Evolutionary conservation across 2,113 vertebrate genomes (phyloP).

Genomic region (Haplochromis burtoni): DNA sequence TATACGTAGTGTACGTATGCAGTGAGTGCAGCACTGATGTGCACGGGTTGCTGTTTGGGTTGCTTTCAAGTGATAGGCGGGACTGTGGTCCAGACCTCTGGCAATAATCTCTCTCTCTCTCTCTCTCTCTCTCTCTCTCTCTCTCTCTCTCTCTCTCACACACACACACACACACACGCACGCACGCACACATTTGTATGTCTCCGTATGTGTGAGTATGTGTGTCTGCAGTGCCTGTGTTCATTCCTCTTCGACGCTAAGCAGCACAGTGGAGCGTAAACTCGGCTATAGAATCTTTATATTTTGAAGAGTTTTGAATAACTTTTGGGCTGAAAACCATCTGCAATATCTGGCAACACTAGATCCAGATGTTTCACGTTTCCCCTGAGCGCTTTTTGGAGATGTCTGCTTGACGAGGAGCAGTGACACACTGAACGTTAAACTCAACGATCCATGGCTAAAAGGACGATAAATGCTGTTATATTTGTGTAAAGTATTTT

Average conservation of each 20-base stretch:
- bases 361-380: constrained; percentile 70
- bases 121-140: neutral
- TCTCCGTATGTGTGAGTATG: neutral
- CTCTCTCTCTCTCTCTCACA: neutral
- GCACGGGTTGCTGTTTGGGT: neutral
- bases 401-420: neutral
- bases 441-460: neutral
- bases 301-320: neutral
- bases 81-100: neutral
- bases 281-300: neutral
- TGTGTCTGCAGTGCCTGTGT: neutral
- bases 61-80: neutral
- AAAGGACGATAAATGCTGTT: neutral
- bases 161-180: fast-evolving
- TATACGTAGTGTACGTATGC: neutral
- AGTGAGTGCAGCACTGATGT: neutral
- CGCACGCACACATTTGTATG: neutral
- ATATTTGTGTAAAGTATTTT: neutral
- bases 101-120: neutral
- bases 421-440: neutral
- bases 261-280: neutral
- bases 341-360: neutral
- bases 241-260: neutral
- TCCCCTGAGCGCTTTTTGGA: constrained; percentile 24
- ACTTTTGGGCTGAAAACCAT: neutral